phyloP scores from a whole-genome alignment of 2,113 vertebrate species.

The Microcebus lehilahytsara region DNA sequence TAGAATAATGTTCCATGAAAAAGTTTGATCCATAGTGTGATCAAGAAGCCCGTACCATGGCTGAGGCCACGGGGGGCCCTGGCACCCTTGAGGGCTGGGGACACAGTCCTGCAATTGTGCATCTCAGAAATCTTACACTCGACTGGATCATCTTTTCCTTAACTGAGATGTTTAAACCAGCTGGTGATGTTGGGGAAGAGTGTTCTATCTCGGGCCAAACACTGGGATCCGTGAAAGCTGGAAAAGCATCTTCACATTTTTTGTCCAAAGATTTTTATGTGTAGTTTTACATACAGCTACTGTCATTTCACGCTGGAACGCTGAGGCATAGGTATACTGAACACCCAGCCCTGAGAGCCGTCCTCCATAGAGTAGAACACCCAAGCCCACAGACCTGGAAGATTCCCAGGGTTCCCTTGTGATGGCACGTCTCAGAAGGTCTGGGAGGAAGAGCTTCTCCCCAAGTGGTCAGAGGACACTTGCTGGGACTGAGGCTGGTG shows the following conservation, averaged over 20 bases:
- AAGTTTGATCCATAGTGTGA: neutral
- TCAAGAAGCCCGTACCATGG: neutral
- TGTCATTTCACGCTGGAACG: neutral
- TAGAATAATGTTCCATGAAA: neutral
- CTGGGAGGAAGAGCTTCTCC: neutral
- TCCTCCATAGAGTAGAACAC: neutral
- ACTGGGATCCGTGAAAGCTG: neutral
- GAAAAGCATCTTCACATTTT: neutral
- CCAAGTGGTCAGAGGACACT: neutral
- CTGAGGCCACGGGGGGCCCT: neutral
- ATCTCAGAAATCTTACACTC: neutral
- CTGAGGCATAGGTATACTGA: neutral
- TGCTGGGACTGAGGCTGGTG: neutral
- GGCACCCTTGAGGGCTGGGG: too few relatives aligned
- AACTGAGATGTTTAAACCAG: neutral
- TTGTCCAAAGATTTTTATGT: neutral
- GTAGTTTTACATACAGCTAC: neutral
- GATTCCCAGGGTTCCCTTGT: neutral
- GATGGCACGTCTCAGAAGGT: neutral
- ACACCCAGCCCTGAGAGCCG: neutral
- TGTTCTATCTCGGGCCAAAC: neutral
- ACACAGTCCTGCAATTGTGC: neutral
- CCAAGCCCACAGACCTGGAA: neutral
- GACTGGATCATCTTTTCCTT: neutral
- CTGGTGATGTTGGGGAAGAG: neutral